Evolutionary conservation across 2,888 invertebrate genomes (phyloP).

Genomic region (Macrosoma leucophasiata): DNA sequence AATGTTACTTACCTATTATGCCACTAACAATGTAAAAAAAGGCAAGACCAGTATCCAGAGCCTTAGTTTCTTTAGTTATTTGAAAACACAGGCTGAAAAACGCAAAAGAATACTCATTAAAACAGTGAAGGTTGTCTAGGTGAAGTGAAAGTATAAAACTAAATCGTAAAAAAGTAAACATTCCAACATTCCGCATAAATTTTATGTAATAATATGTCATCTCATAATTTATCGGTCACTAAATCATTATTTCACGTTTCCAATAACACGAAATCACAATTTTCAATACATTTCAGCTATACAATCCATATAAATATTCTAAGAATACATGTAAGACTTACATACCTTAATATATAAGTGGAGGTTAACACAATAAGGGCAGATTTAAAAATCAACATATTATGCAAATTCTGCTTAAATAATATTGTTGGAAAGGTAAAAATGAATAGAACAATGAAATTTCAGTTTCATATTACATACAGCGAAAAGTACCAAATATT

Average conservation of each 20-base stretch:
- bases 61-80: conserved; percentile 55
- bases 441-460: conserved; percentile 21
- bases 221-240: too few relatives aligned
- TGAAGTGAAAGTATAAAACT: conserved; percentile 36
- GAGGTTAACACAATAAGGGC: conserved; percentile 52
- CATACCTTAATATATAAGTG: conserved; percentile 59
- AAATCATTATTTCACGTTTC: too few relatives aligned
- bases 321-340: conserved; percentile 39
- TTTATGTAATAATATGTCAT: too few relatives aligned
- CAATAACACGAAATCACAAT: too few relatives aligned
- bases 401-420: conserved; percentile 25
- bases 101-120: conserved; percentile 8
- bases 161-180: too few relatives aligned
- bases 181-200: too few relatives aligned
- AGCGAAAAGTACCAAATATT: too few relatives aligned
- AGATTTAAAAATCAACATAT: conserved; percentile 66
- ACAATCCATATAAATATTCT: too few relatives aligned
- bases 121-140: conserved; percentile 16
- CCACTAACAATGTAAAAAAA: conserved; percentile 63
- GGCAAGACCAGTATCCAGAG: conserved; percentile 61
- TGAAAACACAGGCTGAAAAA: conserved; percentile 62
- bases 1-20: conserved; percentile 57
- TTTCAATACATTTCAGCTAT: too few relatives aligned
- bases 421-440: conserved; percentile 21
- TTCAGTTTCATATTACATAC: conserved; percentile 19